These are phyloP conservation scores for Puma concolor DNA, from an alignment of 2,113 vertebrate species.

Conservation along the genomic window DNA sequence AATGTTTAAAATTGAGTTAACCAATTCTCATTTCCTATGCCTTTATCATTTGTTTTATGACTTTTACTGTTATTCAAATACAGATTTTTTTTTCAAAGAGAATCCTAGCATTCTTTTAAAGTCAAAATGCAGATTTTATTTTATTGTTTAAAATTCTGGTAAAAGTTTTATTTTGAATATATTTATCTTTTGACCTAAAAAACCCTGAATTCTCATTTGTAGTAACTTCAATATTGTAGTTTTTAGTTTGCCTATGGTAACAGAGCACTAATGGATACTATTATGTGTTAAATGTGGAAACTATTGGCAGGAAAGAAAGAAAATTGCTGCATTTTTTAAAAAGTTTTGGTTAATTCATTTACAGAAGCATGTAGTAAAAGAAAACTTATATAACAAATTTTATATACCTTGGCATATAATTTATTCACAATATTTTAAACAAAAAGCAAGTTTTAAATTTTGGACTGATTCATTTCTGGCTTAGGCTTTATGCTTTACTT, in stretches of 20 bases:
- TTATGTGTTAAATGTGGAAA: conserved; percentile 35
- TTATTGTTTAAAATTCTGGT: conserved; percentile 52
- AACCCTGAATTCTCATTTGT: conserved; percentile 52
- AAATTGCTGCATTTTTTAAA: conserved; percentile 31
- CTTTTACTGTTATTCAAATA: conserved; percentile 49
- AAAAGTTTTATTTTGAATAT: conserved; percentile 24
- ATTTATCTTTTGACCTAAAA: conserved; percentile 34
- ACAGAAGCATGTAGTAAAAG: conserved; percentile 5
- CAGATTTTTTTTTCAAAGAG: conserved; percentile 35
- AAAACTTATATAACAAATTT: neutral
- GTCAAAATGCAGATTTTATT: conserved; percentile 47
- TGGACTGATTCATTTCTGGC: neutral
- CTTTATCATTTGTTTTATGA: conserved; percentile 48
- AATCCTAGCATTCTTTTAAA: conserved; percentile 21
- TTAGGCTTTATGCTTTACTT: neutral
- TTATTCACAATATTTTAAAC: neutral
- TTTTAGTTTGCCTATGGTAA: conserved; percentile 26
- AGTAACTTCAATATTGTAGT: conserved; percentile 6
- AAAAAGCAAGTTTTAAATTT: conserved; percentile 11
- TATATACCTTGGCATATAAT: neutral
- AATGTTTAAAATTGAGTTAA: conserved; percentile 48
- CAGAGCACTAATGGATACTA: neutral
- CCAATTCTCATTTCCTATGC: conserved; percentile 23
- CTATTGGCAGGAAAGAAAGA: neutral
- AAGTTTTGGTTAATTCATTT: conserved; percentile 45